Evolutionary conservation across 2,113 vertebrate species (phyloP), one percentile per base, ranked within the genome.

Genomic region (Chaenocephalus aceratus): DNA sequence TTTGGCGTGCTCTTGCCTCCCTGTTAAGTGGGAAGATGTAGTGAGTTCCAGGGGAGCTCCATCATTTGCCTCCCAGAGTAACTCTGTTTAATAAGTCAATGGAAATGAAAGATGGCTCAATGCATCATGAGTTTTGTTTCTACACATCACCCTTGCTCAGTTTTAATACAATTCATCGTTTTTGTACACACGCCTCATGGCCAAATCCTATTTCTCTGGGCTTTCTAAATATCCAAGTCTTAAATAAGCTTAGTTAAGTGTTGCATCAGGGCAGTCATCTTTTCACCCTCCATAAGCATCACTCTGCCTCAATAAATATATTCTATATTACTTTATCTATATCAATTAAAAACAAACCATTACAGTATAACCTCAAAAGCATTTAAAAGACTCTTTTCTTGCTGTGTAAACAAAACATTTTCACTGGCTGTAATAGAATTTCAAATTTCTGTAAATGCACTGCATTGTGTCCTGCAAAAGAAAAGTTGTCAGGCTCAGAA

Each of bases 21-120:
- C 89, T 69, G 82, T 93, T 92, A 91, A 93, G 81, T 91, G 89
- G 85, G 74, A 89, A 90, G 88, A 92, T 91, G 83, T 84, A 93
- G 89, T 76, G 90, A 91, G 83, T 93, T 93, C 83, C 79, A 68
- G 74, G 63, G 89, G 82, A 90, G 88, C 84, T 88, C 84, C 82
- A 87, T 92, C 85, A 91, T 92, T 91, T 90, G 82, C 84, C 80
- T 88, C 86, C 84, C 68, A 61, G 80, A 54, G 79, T 89, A 88
- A 88, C 76, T 84, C 85, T 71, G 68, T 86, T 88, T 90, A 90
- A 90, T 91, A 91, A 91, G 79, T 92, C 87, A 88, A 77, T 83
- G 80, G 77, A 86, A 89, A 85, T 86, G 79, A 91, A 88, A 76
- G 74, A 91, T 86, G 83, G 67, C 87, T 87, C 79, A 69, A 60